Conservation (phyloP, 2,113 vertebrate genomes). For the Empidonax alnorum region DNA sequence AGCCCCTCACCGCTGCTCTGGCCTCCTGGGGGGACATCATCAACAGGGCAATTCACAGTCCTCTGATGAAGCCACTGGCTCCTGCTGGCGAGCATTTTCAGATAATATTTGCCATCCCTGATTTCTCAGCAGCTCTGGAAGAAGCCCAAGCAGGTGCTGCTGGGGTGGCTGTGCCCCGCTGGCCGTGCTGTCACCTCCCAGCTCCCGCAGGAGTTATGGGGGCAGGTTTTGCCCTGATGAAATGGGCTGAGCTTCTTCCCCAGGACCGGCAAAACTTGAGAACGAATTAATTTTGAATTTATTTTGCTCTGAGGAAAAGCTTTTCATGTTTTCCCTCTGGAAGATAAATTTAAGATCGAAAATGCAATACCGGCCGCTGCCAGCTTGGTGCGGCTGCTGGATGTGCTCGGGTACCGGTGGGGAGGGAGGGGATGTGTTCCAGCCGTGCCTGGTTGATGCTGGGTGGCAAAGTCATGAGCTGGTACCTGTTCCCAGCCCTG, state of each 20-base stretch:
- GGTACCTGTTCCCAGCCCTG: neutral
- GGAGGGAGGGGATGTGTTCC: neutral
- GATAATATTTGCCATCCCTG: neutral
- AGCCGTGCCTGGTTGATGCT: neutral
- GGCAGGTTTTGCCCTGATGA: neutral
- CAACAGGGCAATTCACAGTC: neutral
- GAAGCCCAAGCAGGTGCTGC: neutral
- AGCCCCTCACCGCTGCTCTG: fast-evolving
- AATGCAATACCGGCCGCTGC: neutral
- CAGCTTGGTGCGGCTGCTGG: neutral
- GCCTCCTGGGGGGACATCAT: neutral
- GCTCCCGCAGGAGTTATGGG: neutral
- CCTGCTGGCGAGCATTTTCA: neutral
- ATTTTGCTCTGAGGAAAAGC: neutral
- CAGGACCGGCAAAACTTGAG: neutral
- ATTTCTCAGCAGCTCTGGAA: neutral
- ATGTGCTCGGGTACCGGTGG: neutral
- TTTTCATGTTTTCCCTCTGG: neutral
- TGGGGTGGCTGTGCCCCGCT: neutral
- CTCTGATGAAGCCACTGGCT: neutral
- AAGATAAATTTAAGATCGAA: neutral
- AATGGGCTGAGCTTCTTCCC: neutral
- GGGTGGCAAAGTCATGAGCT: neutral
- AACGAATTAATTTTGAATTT: fast-evolving
- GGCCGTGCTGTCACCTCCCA: fast-evolving